Percentiles rank a stretch among this genome's conserved stretches.
These are phyloP conservation scores for Aphaenogaster floridana DNA, from an alignment of 1,140 invertebrate genomes.

Conservation along the genomic window DNA sequence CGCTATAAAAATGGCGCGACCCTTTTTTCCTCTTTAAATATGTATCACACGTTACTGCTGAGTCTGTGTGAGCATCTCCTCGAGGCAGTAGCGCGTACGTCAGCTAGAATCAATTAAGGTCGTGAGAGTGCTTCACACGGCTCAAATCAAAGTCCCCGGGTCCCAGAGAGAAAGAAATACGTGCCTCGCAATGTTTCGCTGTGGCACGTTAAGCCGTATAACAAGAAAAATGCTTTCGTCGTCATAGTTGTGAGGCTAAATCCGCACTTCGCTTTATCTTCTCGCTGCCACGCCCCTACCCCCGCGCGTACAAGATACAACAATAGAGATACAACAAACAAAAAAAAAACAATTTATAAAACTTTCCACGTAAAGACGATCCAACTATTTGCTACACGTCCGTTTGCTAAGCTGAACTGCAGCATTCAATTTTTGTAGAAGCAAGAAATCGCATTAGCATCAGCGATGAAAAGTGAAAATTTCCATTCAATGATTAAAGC, in stretches of 20 bases:
- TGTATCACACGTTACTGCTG: conserved; percentile 59
- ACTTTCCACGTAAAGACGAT: neutral
- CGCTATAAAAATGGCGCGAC: conserved; percentile 52
- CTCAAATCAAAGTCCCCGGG: conserved; percentile 57
- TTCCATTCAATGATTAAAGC: neutral
- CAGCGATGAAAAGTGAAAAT: neutral
- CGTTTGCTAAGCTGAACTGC: neutral
- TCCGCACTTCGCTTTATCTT: conserved; percentile 55
- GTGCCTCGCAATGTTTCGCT: conserved; percentile 60
- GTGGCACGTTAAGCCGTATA: conserved; percentile 55
- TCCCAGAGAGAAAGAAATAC: conserved; percentile 57
- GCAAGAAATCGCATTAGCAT: neutral
- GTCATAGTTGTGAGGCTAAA: conserved; percentile 56
- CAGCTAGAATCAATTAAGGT: conserved; percentile 65
- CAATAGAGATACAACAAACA: neutral
- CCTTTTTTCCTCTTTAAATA: conserved; percentile 62
- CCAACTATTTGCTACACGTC: neutral
- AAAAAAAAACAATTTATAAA: conserved; percentile 33
- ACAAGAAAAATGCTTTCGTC: conserved; percentile 62
- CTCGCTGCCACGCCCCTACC: conserved; percentile 6
- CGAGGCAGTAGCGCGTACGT: conserved; percentile 56
- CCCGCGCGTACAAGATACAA: neutral
- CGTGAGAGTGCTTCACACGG: conserved; percentile 49
- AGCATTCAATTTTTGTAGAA: neutral
- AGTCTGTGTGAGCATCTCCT: conserved; percentile 37